Evolutionary conservation across 2,888 invertebrate species (phyloP), one percentile per base, ranked within the genome.

Genomic region (Drosophila robusta): DNA sequence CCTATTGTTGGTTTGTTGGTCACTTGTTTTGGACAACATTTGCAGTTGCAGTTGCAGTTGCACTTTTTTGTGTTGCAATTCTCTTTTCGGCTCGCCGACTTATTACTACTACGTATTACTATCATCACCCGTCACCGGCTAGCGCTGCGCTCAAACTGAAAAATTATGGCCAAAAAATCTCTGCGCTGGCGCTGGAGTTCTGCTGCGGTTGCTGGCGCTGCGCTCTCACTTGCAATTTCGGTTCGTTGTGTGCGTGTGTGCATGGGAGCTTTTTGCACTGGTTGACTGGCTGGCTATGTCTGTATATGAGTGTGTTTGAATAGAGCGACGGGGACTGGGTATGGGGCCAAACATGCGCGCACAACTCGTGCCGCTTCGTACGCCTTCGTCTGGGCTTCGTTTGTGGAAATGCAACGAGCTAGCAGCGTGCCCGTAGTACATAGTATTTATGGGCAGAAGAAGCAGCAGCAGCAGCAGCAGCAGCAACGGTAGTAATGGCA

Each of bases 101-200:
- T 79, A 75, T 86, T 88, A 83, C 78, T 88, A 88, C 88, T 78
- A 83, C 84, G 80, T 72, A 72, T 86, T 84, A 84, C 87, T 88
- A 72, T 75, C 87, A 62, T 79, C 88, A 86, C 87, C 83, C 87
- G 87, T 85, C 89, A 84, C 89, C 85, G 85, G 89, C 89, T 84
- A 86, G 67, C 73, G 87, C 75, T 84, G 75, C 79, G 84, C 81
- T 89, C 79, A 77, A 87, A 86, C 81, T 86, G 85, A 87, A 87
- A 85, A 81, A 70, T 87, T 71, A 84, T 87, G 71, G 75, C 73
- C 75, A 78, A 79, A 80, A 87, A 82, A 87, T 87, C 87, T 87
- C 62, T 81, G 86, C 80, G 86, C 87, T 85, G 87, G 75, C 82
- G 82, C 85, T 87, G 75, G 78, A 70, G 61, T 72, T 51, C 55